phyloP scores from a whole-genome alignment of 2,888 invertebrate species.

The Zhengitettix transpicula region DNA sequence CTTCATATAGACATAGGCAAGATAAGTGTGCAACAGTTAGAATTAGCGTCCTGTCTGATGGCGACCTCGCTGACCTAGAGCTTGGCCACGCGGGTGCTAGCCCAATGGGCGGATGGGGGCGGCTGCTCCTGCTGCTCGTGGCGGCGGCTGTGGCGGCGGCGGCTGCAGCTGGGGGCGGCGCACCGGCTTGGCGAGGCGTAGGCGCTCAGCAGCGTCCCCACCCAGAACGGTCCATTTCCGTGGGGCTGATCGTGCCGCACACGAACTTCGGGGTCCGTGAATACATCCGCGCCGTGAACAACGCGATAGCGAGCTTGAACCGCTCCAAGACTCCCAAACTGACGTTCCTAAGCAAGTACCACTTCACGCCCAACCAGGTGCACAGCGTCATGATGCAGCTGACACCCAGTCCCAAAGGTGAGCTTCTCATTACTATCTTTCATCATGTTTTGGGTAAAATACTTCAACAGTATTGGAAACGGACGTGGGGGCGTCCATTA shows the following conservation, averaged over 20 bases:
- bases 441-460: no score
- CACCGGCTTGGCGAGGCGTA: neutral
- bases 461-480: no score
- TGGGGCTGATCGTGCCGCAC: neutral
- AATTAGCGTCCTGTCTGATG: neutral
- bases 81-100: neutral
- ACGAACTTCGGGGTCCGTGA: neutral
- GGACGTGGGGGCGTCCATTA: no score
- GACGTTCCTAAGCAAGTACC: neutral
- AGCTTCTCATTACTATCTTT: neutral
- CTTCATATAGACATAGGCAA: no score
- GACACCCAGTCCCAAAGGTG: neutral
- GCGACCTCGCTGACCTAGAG: neutral
- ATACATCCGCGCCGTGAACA: neutral
- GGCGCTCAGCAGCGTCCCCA: neutral
- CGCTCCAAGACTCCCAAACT: neutral
- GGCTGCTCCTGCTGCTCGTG: neutral
- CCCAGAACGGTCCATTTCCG: neutral
- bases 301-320: neutral
- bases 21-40: no score
- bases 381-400: neutral
- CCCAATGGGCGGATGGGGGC: neutral
- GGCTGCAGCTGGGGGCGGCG: neutral
- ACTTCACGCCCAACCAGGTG: neutral
- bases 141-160: neutral